phyloP scores from a whole-genome alignment of 2,113 vertebrate species.

The Taurulus bubalis region DNA sequence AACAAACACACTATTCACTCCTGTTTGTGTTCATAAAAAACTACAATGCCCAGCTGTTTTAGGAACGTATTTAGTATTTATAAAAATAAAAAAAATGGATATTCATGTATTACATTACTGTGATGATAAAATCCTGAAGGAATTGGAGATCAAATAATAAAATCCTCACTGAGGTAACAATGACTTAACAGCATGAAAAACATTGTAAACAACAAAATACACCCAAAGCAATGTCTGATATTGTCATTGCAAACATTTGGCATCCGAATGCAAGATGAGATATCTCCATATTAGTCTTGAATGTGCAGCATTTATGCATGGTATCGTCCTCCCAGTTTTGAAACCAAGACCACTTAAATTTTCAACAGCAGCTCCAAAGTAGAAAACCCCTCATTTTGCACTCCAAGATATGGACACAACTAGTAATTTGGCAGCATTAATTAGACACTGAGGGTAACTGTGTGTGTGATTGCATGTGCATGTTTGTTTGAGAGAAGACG shows the following conservation, averaged over 20 bases:
- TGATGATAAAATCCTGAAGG: too few relatives aligned
- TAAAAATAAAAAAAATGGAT: too few relatives aligned
- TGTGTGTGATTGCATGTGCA: background rate
- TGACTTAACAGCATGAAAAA: too few relatives aligned
- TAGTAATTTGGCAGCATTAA: constrained; percentile 60
- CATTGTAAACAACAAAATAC: too few relatives aligned
- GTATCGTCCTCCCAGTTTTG: constrained; percentile 10
- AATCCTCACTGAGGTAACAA: too few relatives aligned
- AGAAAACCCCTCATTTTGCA: constrained; percentile 68
- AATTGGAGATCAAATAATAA: too few relatives aligned
- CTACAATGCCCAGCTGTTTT: background rate
- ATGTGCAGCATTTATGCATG: background rate
- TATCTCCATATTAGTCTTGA: constrained; percentile 1
- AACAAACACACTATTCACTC: background rate
- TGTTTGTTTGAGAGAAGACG: background rate
- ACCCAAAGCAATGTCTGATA: too few relatives aligned
- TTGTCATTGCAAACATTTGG: too few relatives aligned
- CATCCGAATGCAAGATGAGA: background rate
- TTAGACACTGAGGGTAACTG: constrained; percentile 48
- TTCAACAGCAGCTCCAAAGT: constrained; percentile 39
- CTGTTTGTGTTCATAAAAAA: background rate
- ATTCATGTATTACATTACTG: too few relatives aligned
- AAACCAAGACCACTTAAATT: constrained; percentile 47
- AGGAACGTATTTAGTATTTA: too few relatives aligned
- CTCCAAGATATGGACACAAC: constrained; percentile 62